phyloP scores from a whole-genome alignment of 1,140 invertebrate genomes.

The Gonioctena quinquepunctata region DNA sequence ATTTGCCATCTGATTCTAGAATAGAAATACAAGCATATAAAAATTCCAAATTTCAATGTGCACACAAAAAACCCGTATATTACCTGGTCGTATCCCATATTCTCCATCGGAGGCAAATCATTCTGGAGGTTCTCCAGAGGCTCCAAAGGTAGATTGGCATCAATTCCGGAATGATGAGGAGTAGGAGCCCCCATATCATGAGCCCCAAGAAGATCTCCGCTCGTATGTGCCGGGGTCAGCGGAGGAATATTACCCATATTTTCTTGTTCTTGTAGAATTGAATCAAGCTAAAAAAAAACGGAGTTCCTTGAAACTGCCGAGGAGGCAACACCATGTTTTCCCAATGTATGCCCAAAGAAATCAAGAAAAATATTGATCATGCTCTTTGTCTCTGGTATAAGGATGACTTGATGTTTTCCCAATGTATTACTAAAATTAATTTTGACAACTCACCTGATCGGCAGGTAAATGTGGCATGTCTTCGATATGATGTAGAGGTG shows the following conservation, averaged over 20 bases:
- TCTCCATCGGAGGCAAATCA: conserved; percentile 64
- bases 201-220: conserved; percentile 32
- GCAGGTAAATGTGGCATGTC: conserved; percentile 61
- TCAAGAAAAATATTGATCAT: too few relatives aligned
- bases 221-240: conserved; percentile 46
- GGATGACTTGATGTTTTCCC: too few relatives aligned
- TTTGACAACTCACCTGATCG: conserved; percentile 53
- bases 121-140: conserved; percentile 40
- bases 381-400: too few relatives aligned
- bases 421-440: too few relatives aligned
- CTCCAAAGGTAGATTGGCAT: conserved; percentile 41
- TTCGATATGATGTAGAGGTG: conserved; percentile 47
- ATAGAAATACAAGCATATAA: neutral
- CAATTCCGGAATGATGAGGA: conserved; percentile 39
- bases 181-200: conserved; percentile 38
- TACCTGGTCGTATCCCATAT: conserved; percentile 71
- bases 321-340: too few relatives aligned
- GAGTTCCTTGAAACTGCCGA: too few relatives aligned
- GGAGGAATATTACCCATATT: conserved; percentile 38
- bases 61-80: conserved; percentile 2
- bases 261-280: conserved; percentile 50
- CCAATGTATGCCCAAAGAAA: too few relatives aligned
- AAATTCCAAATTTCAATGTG: neutral
- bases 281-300: conserved; percentile 39
- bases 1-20: conserved; percentile 62